Percentiles rank a stretch among this genome's conserved stretches.
phyloP scores from a whole-genome alignment of 2,888 invertebrate species.

The Drosophila robusta region DNA sequence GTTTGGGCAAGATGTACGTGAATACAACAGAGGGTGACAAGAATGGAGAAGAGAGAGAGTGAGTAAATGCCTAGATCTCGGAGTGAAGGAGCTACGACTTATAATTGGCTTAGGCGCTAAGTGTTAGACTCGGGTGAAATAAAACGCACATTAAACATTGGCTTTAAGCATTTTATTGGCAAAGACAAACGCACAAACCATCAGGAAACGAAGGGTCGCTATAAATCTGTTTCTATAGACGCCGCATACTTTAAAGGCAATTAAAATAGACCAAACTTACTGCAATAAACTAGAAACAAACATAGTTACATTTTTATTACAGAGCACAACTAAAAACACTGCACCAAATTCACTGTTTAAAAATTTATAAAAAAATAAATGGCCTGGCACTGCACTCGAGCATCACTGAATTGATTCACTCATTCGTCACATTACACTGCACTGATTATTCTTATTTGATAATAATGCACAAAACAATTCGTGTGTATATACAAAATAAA shows the following conservation, averaged over 20 bases:
- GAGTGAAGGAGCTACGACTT: conserved; percentile 11
- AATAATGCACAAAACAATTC: conserved; percentile 11
- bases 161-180: conserved; percentile 43
- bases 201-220: background rate
- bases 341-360: background rate
- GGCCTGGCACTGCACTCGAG: background rate
- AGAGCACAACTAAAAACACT: background rate
- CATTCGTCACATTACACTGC: background rate
- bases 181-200: conserved; percentile 21
- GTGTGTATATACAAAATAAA: conserved; percentile 2
- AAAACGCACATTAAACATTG: conserved; percentile 45
- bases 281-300: conserved; percentile 5
- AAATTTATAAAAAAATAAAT: background rate
- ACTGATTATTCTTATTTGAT: background rate
- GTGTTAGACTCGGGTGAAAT: conserved; percentile 27
- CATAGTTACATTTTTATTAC: conserved; percentile 5
- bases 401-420: background rate
- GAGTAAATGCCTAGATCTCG: conserved; percentile 25
- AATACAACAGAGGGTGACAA: conserved; percentile 32
- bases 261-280: conserved; percentile 14
- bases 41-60: conserved; percentile 37
- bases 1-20: background rate
- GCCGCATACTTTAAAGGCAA: background rate
- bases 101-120: conserved; percentile 14
- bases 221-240: background rate